These are phyloP conservation scores for Antedon mediterranea DNA, from an alignment of 53 echinoderm and acorn worm species.

Conservation along the genomic window DNA sequence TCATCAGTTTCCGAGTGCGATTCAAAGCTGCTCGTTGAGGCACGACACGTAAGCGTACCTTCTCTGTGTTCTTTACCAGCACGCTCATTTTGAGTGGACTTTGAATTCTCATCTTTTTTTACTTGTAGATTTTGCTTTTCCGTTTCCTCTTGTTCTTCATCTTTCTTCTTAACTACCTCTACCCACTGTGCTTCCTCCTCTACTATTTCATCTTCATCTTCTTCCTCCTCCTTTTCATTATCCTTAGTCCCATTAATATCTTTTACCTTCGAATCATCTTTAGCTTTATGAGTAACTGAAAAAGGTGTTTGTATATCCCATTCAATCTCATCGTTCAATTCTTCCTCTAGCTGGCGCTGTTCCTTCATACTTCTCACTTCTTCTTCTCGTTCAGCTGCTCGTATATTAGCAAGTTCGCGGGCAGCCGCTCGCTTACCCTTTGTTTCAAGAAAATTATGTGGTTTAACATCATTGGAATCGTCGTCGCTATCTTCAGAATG, in stretches of 20 bases:
- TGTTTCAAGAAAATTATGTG: neutral
- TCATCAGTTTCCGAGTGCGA: constrained; percentile 37
- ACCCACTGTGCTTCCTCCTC: constrained; percentile 3
- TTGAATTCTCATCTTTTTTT: neutral
- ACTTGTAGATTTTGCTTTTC: neutral
- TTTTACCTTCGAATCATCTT: neutral
- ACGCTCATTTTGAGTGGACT: constrained; percentile 2
- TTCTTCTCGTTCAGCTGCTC: neutral
- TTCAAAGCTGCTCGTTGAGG: constrained; percentile 9
- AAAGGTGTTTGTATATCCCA: neutral
- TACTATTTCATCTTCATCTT: constrained; percentile 6
- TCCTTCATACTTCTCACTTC: neutral
- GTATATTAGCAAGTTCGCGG: neutral
- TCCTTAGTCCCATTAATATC: neutral
- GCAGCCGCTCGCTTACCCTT: neutral
- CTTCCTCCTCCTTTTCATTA: constrained; percentile 6
- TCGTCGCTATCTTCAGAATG: constrained; percentile 8
- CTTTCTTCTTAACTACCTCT: neutral
- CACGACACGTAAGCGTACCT: constrained; percentile 6
- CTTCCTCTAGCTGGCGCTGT: neutral
- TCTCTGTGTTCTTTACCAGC: neutral
- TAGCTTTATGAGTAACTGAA: neutral
- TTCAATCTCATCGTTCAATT: neutral
- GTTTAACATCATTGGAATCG: neutral
- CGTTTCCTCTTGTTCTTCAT: constrained; percentile 13